These are phyloP conservation scores for Emydoidea blandingii DNA, from an alignment of 2,797 vertebrate genomes.

Conservation along the genomic window DNA sequence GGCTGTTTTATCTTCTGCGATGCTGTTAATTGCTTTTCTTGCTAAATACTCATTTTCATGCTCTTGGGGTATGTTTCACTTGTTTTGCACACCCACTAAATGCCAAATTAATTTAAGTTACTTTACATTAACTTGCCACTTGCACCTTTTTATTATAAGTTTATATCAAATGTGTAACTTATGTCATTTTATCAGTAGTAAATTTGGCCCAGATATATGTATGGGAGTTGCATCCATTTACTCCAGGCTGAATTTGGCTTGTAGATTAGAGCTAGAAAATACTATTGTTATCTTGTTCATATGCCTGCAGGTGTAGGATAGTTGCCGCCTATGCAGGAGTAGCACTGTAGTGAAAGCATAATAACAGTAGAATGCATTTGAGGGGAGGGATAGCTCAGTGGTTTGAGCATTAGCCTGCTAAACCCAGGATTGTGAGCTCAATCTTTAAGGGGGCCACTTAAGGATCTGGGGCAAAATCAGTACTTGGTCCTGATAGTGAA, in stretches of 20 bases:
- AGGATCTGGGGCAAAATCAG: too few species aligned
- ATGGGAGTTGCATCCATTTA: not conserved
- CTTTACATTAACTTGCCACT: not conserved
- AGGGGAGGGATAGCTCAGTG: too few species aligned
- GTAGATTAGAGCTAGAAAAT: not conserved
- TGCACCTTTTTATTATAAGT: rapidly evolving
- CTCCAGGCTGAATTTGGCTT: not conserved
- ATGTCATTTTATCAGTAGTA: not conserved
- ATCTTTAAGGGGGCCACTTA: too few species aligned
- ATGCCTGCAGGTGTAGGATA: not conserved
- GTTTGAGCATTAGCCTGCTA: too few species aligned
- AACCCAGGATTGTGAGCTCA: too few species aligned
- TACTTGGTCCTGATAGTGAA: too few species aligned
- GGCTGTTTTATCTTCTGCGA: not conserved
- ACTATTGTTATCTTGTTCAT: not conserved
- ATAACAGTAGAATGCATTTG: not conserved
- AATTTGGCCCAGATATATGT: not conserved
- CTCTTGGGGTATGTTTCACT: not conserved
- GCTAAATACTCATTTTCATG: not conserved
- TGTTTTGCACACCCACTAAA: not conserved
- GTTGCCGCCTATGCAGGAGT: not conserved
- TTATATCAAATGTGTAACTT: not conserved
- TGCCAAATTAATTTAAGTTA: rapidly evolving
- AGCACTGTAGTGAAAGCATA: not conserved
- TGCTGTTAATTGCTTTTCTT: not conserved